phyloP scores from a whole-genome alignment of 2,888 invertebrate species.

The Meteorus cinctellus region DNA sequence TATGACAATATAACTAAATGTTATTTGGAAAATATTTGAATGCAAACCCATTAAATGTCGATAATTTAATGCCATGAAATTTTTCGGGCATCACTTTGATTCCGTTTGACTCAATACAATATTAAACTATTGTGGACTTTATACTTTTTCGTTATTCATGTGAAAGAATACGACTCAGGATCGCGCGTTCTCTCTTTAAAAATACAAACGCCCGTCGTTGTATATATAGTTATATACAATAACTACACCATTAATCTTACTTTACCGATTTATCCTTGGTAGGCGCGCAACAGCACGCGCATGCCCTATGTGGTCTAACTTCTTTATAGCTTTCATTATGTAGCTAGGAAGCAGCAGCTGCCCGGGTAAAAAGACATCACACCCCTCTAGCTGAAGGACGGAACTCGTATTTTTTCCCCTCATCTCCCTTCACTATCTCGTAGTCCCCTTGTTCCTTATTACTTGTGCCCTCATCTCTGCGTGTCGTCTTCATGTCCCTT shows the following conservation, averaged over 20 bases:
- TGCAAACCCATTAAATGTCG: background rate
- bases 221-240: constrained; percentile 20
- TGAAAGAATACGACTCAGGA: background rate
- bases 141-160: background rate
- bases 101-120: background rate
- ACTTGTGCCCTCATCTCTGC: constrained; percentile 13
- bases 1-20: background rate
- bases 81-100: background rate
- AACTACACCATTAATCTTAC: constrained; percentile 64
- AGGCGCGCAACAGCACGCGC: constrained; percentile 65
- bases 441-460: background rate
- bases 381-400: constrained; percentile 56
- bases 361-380: constrained; percentile 63
- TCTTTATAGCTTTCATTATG: constrained; percentile 66
- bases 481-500: constrained; percentile 28
- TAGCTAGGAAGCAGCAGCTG: constrained; percentile 57
- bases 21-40: background rate
- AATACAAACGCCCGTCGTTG: background rate
- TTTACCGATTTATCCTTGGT: constrained; percentile 62
- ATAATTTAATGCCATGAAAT: background rate
- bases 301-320: constrained; percentile 63
- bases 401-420: constrained; percentile 40
- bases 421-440: background rate
- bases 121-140: background rate
- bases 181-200: background rate